Base-by-base conservation (phyloP, 2,797 vertebrate genomes). In the Poecilia velifera region DNA sequence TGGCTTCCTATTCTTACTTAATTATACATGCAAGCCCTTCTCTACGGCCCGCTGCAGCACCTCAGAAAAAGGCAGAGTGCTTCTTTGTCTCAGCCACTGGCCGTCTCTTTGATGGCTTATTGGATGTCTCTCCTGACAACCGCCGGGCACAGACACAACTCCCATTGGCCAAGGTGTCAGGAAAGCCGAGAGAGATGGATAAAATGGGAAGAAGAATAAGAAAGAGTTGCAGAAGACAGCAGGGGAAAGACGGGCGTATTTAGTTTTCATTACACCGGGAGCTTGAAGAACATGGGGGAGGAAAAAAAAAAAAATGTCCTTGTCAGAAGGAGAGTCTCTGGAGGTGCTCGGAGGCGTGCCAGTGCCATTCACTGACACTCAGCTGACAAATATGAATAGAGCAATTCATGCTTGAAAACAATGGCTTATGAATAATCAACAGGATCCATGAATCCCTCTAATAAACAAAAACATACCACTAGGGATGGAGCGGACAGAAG, bases 121-220 rank as follows among this genome's bases (percentile, higher is more conserved):
- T 97, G 97, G 96, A 96, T 97, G 97, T 97, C 97, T 97, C 96
- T 96, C 95, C 96, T 98, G 97, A 98, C 97, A 98, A 97, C 96
- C 95, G 95, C 89, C 90, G 96, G 97, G 95, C 95, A 96, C 95
- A 96, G 95, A 91, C 96, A 96, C 96, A 97, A 97, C 96, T 98
- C 96, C 96, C 96, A 95, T 97, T 97, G 97, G 97, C 96, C 97
- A 90, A 94, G 95, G 96, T 95, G 96, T 96, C 96, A 93, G 83
- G 75, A 78, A 93, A 87, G 85, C 86, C 88, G 92, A 93, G 93
- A 93, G 92, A 53, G 91, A 95, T 85, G 83, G 85, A 90, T 84
- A 83, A 89, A 92, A 88, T 89, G 84, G 77, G n/a, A 64, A 77
- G 84, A 85, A 89, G 84, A 88, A 81, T 84, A 62, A 86, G 78